A percentile compares a stretch with the other conserved stretches of the same genome.
phyloP scores from a whole-genome alignment of 2,888 invertebrate genomes.

The Luperina testacea region DNA sequence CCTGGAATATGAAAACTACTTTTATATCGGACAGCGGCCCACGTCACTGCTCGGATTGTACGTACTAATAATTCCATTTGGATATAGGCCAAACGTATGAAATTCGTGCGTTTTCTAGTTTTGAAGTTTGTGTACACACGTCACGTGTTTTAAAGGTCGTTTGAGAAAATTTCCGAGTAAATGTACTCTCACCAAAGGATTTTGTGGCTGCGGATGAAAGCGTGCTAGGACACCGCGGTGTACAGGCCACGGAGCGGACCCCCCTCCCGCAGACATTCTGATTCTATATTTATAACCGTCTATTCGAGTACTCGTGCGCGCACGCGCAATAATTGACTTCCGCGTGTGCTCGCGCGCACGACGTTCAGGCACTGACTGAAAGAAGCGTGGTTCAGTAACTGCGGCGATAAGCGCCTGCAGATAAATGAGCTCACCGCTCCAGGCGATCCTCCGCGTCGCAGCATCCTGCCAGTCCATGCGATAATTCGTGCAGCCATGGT shows the following conservation, averaged over 20 bases:
- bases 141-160: conserved; percentile 80
- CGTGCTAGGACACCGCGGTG: conserved; percentile 90
- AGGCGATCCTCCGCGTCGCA: conserved; percentile 87
- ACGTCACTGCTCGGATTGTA: conserved; percentile 84
- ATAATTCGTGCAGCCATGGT: conserved; percentile 82
- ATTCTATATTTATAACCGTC: conserved; percentile 88
- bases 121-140: conserved; percentile 84
- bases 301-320: conserved; percentile 89
- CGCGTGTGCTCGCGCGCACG: conserved; percentile 89
- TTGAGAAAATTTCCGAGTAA: conserved; percentile 75
- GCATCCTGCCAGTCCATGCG: conserved; percentile 86
- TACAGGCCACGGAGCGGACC: conserved; percentile 94
- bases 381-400: conserved; percentile 79
- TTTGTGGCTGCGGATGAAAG: conserved; percentile 81
- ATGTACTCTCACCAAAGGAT: conserved; percentile 87
- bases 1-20: conserved; percentile 80
- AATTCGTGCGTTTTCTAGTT: conserved; percentile 84
- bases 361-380: conserved; percentile 88
- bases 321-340: conserved; percentile 89
- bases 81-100: conserved; percentile 88
- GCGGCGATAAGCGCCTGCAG: conserved; percentile 85
- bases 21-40: conserved; percentile 84
- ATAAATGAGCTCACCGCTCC: conserved; percentile 89
- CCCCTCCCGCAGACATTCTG: conserved; percentile 89
- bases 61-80: conserved; percentile 84